Evolutionary conservation across 1,140 invertebrate species (phyloP).

Genomic region (Solenopsis fugax): DNA sequence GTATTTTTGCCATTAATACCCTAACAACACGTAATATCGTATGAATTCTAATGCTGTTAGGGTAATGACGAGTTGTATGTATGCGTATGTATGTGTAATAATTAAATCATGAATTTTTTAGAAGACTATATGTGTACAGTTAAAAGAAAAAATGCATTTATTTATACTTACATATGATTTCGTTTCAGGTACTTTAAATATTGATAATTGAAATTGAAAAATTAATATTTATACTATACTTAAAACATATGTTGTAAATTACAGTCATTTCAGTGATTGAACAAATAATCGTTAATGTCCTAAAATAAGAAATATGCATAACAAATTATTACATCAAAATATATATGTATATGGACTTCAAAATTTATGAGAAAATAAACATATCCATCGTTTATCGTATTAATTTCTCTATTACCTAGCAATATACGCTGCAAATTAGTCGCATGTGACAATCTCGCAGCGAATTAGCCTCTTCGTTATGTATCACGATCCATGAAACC

Average conservation of each 20-base stretch:
- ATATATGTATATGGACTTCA: not conserved
- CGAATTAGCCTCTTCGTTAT: constrained; percentile 24
- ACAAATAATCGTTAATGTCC: not conserved
- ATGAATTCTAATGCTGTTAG: too few relatives aligned
- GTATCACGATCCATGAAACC: constrained; percentile 7
- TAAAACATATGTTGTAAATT: not conserved
- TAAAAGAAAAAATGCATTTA: not conserved
- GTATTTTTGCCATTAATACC: not conserved
- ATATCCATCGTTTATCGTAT: not conserved
- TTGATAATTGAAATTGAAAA: not conserved
- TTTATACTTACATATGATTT: not conserved
- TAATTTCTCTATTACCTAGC: not conserved
- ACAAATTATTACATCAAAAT: not conserved
- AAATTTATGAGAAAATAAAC: not conserved
- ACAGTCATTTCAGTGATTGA: not conserved
- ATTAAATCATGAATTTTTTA: not conserved
- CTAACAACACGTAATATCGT: too few relatives aligned
- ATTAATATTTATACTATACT: not conserved
- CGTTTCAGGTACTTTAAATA: constrained; percentile 10
- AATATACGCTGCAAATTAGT: constrained; percentile 27
- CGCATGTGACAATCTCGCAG: not conserved
- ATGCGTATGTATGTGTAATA: not conserved
- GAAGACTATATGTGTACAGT: not conserved
- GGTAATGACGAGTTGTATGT: not conserved
- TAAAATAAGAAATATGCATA: not conserved